phyloP scores from a whole-genome alignment of 2,888 invertebrate genomes.

The Apamea monoglypha region DNA sequence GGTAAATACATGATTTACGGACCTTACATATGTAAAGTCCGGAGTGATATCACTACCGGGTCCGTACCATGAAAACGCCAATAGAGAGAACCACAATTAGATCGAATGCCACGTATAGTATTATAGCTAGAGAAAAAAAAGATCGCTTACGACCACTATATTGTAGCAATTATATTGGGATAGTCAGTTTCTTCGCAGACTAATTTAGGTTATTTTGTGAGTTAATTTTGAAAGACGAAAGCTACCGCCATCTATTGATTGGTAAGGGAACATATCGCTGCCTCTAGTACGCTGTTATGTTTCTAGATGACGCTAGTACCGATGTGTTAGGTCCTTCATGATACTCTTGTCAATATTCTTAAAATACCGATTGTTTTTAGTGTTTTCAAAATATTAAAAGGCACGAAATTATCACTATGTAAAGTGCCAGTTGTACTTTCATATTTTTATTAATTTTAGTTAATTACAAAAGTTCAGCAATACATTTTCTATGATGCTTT shows the following conservation, averaged over 20 bases:
- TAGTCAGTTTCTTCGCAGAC: not conserved
- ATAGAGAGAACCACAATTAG: not conserved
- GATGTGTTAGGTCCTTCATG: slow-evolving; percentile 41
- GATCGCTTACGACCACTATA: no score
- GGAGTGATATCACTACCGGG: not conserved
- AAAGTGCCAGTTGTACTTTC: no score
- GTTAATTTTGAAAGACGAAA: not conserved
- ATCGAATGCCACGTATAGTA: not conserved
- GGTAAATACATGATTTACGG: not conserved
- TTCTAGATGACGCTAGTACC: slow-evolving; percentile 23
- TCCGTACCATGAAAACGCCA: not conserved
- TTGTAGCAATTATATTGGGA: not conserved
- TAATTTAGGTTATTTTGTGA: not conserved
- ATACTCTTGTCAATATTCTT: not conserved
- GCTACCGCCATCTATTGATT: slow-evolving; percentile 34
- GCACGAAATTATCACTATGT: not conserved
- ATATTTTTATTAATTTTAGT: not conserved
- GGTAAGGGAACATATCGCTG: not conserved
- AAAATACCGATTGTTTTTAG: not conserved
- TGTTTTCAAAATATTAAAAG: not conserved
- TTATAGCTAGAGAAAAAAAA: not conserved
- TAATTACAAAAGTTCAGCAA: not conserved
- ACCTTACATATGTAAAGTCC: not conserved
- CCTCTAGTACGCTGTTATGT: not conserved
- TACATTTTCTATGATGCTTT: not conserved